Conservation (phyloP, 2,888 invertebrate genomes). For the Trichopoda pennipes region DNA sequence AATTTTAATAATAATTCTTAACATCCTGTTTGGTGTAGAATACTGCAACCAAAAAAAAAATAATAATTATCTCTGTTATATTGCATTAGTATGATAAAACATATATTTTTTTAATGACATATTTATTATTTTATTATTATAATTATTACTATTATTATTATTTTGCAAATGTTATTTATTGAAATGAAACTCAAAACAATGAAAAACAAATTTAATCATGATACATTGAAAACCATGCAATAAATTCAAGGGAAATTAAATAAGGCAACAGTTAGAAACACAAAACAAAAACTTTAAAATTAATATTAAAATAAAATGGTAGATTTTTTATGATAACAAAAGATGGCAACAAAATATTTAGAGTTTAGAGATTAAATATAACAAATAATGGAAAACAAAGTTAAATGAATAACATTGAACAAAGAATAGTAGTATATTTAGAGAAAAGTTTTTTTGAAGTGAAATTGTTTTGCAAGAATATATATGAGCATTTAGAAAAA, state of each 20-base stretch:
- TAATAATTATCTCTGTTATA: background rate
- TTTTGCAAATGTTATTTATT: constrained; percentile 2
- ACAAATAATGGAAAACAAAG: constrained; percentile 1
- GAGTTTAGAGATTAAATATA: constrained; percentile 46
- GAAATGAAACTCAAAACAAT: constrained; percentile 62
- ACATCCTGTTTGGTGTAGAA: background rate
- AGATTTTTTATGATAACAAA: constrained; percentile 18
- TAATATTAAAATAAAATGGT: constrained; percentile 53
- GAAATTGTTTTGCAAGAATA: constrained; percentile 46
- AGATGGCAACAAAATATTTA: too few species aligned
- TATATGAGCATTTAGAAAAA: constrained; percentile 27
- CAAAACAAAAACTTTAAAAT: constrained; percentile 52
- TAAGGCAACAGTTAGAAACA: constrained; percentile 63
- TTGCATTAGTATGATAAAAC: background rate
- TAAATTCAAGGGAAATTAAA: constrained; percentile 69
- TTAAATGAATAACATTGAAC: constrained; percentile 4
- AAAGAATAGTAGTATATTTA: constrained; percentile 59
- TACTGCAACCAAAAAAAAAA: background rate
- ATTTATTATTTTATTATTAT: too few species aligned
- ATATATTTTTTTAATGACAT: background rate
- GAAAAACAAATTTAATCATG: constrained; percentile 61
- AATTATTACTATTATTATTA: too few species aligned
- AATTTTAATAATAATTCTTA: background rate
- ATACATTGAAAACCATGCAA: constrained; percentile 68
- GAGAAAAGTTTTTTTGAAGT: constrained; percentile 60